phyloP scores from a whole-genome alignment of 2,888 invertebrate species.

The Polymixis lichenea region DNA sequence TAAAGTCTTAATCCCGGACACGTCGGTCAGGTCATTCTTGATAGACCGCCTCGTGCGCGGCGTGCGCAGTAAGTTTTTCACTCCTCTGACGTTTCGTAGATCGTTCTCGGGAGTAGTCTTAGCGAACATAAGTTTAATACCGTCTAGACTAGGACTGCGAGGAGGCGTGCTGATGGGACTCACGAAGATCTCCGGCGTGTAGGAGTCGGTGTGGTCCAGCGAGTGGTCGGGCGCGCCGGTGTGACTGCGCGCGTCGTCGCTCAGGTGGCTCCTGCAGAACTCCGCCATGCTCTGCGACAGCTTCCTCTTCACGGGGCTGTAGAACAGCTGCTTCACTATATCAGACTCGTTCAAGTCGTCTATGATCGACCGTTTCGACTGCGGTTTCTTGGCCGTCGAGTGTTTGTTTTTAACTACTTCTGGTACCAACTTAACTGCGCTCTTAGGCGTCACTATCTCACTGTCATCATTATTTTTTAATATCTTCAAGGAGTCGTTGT shows the following conservation, averaged over 20 bases:
- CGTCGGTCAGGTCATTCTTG: conserved; percentile 82
- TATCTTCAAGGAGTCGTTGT: conserved; percentile 67
- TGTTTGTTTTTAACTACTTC: conserved; percentile 87
- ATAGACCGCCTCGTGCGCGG: conserved; percentile 76
- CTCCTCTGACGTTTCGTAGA: conserved; percentile 74
- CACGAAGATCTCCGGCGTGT: conserved; percentile 81
- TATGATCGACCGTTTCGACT: conserved; percentile 85
- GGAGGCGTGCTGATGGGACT: conserved; percentile 80
- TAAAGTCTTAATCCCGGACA: conserved; percentile 82
- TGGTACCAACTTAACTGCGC: conserved; percentile 77
- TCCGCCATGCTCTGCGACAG: conserved; percentile 88
- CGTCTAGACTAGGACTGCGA: conserved; percentile 74
- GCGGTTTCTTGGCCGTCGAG: conserved; percentile 87
- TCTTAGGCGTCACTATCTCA: conserved; percentile 82
- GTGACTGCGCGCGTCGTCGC: conserved; percentile 75
- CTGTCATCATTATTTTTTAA: conserved; percentile 70
- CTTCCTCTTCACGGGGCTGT: conserved; percentile 87
- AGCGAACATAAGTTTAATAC: conserved; percentile 76
- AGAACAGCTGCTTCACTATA: conserved; percentile 85
- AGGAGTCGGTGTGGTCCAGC: conserved; percentile 68
- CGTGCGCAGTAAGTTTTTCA: conserved; percentile 72
- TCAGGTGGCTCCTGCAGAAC: conserved; percentile 77
- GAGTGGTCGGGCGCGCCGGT: conserved; percentile 74
- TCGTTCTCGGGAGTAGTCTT: conserved; percentile 77
- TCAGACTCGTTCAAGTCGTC: conserved; percentile 85